phyloP scores from a whole-genome alignment of 2,113 vertebrate species.

The Ranitomeya variabilis region DNA sequence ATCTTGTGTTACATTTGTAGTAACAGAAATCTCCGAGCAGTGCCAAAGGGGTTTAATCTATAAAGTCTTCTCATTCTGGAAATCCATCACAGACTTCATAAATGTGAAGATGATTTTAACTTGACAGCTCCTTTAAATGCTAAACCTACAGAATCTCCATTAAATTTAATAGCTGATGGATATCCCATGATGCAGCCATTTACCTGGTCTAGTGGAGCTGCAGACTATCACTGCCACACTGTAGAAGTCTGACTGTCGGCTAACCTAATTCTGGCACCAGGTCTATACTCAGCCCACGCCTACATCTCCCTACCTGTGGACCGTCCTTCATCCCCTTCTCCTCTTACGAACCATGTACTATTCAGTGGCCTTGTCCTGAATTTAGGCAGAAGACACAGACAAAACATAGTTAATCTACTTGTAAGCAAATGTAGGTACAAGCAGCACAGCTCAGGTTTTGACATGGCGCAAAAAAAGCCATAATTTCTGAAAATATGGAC shows the following conservation, averaged over 20 bases:
- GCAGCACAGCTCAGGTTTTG: not conserved
- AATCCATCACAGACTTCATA: not conserved
- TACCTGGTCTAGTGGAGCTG: slow-evolving; percentile 36
- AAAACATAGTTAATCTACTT: not conserved
- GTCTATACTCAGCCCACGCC: not conserved
- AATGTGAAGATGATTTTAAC: not conserved
- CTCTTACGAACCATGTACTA: not conserved
- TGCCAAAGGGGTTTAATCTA: not conserved
- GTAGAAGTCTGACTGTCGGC: not conserved
- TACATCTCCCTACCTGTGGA: not conserved
- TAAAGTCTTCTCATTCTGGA: not conserved
- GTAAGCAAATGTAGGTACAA: not conserved
- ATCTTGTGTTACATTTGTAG: not conserved
- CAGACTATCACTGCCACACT: not conserved
- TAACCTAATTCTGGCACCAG: slow-evolving; percentile 4
- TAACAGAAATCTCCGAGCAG: not conserved
- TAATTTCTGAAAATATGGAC: not conserved
- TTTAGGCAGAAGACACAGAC: not conserved
- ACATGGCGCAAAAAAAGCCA: not conserved
- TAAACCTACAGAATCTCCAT: not conserved
- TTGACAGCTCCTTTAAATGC: too few species aligned
- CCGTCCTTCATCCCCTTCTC: slow-evolving; percentile 39
- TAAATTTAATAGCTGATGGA: not conserved
- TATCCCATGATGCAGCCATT: not conserved
- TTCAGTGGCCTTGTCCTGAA: not conserved